Evolutionary conservation across 2,113 vertebrate genomes (phyloP).

Genomic region (Picathartes gymnocephalus): DNA sequence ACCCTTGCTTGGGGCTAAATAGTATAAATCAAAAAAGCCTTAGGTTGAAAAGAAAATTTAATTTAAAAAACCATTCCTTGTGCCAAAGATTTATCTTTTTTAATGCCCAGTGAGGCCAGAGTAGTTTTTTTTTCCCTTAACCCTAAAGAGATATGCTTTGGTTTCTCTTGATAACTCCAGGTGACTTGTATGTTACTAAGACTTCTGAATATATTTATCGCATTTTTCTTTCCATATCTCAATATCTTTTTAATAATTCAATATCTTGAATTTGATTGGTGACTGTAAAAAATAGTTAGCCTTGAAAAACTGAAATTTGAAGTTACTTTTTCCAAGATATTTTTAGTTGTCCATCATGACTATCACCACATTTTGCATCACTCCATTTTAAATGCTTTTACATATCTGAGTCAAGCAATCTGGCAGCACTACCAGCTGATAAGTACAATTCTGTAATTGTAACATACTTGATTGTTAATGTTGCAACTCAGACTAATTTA

Average conservation of each 20-base stretch:
- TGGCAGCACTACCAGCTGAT: background rate
- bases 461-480: background rate
- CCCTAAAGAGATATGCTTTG: background rate
- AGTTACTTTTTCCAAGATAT: background rate
- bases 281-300: background rate
- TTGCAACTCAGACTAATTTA: background rate
- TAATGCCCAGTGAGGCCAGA: conserved; percentile 11
- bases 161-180: background rate
- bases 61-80: conserved; percentile 43
- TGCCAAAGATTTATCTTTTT: conserved; percentile 60
- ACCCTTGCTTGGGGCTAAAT: conserved; percentile 50
- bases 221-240: background rate
- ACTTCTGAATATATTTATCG: background rate
- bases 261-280: background rate
- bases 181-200: background rate
- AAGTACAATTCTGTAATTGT: background rate
- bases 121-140: background rate
- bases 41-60: conserved; percentile 61
- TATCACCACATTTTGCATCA: background rate
- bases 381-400: background rate
- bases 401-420: background rate
- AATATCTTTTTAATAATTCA: background rate
- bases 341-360: background rate
- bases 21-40: conserved; percentile 63
- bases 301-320: background rate